Evolutionary conservation across 2,113 vertebrate genomes (phyloP), one percentile per base, ranked within the genome.

Genomic region (Melozone crissalis): DNA sequence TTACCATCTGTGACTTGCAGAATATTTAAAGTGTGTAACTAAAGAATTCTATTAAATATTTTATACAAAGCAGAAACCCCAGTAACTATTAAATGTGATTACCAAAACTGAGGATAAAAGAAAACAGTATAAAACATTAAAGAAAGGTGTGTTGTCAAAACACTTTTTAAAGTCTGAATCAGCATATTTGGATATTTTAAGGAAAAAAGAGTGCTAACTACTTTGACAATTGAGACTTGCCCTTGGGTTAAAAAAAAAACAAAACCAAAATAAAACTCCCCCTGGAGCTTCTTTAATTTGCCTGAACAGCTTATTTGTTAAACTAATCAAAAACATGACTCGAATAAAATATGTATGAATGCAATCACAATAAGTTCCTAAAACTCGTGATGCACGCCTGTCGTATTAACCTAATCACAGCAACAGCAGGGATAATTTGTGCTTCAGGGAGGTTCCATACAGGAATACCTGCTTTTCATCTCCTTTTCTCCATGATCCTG

Each of bases 1-100:
- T 86, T 86, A 43, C 90, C 82, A 84, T 94, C 88, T 93, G 79
- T 39, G 24, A 41, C 31, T 71, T 86, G 27, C 3, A 8, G 26
- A 92, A 83, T 83, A 74, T 59, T 87, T 88, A 73, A 66, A 84
- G 8, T 4, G 1, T 54, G 23, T 35, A 86, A 55, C 26, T 77
- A 26, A 74, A 69, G 26, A 80, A 86, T 86, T 84, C 76, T 74
- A 39, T 84, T 90, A 90, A 88, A 90, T 88, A 90, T 73, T 94
- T 82, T 57, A 84, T 75, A 71, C 47, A 89, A 67, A 82, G 39
- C 10, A 92, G 12, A 85, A 76, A 51, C 66, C 13, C 41, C 63
- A 54, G 3, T 83, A 93, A 62, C 24, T 62, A 8, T 65, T 43
- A 52, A 12, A 8, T 18, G 4, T 2, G 8, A 35, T 43, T 76